Evolutionary conservation across 2,113 vertebrate species (phyloP), one percentile per base, ranked within the genome.

Genomic region (Corydoras maculifer): DNA sequence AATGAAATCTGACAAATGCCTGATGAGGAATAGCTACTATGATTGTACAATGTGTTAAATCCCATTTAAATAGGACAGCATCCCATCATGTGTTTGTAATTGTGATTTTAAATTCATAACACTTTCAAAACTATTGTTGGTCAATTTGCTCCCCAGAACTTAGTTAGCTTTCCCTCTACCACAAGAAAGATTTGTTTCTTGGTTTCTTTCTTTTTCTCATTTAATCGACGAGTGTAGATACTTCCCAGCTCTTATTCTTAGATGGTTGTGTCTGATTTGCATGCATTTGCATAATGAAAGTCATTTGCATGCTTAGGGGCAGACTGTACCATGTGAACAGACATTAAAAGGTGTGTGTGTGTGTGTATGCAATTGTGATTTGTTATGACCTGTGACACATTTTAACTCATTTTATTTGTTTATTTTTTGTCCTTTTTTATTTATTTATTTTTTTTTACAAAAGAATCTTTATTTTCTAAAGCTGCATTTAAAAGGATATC

Each of bases 261-360:
- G 92, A 94, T 95, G 93, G 92, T 94, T 93, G 94, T 91, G 88
- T 89, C 91, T 94, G 85, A 97, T 98, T 98, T 98, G 94, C 96
- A 98, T 98, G 85, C 70, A 98, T 98, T 96, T 97, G 93, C 94
- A 98, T 98, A 98, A 97, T 94, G 93, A 91, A 92, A 89, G 92
- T 95, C 90, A 96, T 98, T 98, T 98, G 91, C 94, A 98, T 98
- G 96, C 93, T 92, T 90, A 89, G 92, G 91, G 92, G 92, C 93
- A 92, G 92, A 92, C 92, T 90, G 90, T 93, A 93, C 91, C 92
- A 91, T 93, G 92, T 92, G 92, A 95, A 93, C 92, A 93, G 90
- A 94, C 91, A 88, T 90, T 89, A 92, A 91, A 87, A 91, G 90
- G 86, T 87, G 86, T 84, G 78, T 82, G 82, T 63, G 62, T 73